Percentiles rank a stretch among this genome's conserved stretches.
These are phyloP conservation scores for Cecropterus lyciades DNA, from an alignment of 1,140 invertebrate species.

Conservation along the genomic window DNA sequence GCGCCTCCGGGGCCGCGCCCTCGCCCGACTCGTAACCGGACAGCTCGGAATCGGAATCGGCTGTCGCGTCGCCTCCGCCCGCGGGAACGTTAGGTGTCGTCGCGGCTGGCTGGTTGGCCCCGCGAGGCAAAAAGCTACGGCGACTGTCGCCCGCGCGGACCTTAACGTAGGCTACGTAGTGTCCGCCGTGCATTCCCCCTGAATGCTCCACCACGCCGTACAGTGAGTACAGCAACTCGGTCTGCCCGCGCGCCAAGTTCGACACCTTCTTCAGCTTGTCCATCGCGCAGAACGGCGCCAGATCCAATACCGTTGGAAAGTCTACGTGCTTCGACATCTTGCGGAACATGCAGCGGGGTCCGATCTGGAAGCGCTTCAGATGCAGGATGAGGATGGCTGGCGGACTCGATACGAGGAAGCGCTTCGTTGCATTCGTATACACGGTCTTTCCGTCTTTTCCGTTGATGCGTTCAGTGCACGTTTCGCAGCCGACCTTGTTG, in stretches of 20 bases:
- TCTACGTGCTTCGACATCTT: slow-evolving; percentile 95
- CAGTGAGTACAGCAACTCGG: slow-evolving; percentile 92
- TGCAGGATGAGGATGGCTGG: slow-evolving; percentile 97
- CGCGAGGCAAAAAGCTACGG: slow-evolving; percentile 88
- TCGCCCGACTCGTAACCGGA: slow-evolving; percentile 79
- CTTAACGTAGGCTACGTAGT: slow-evolving; percentile 98
- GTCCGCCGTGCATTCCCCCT: slow-evolving; percentile 95
- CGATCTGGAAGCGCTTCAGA: slow-evolving; percentile 94
- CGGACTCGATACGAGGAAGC: slow-evolving; percentile 94
- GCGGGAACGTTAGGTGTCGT: too few relatives aligned
- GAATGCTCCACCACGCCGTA: slow-evolving; percentile 98
- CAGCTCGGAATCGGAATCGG: slow-evolving; percentile 76
- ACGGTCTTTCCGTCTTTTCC: slow-evolving; percentile 89
- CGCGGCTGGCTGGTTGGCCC: slow-evolving; percentile 81
- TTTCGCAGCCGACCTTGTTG: slow-evolving; percentile 96
- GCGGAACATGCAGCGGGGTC: slow-evolving; percentile 84
- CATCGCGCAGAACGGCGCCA: slow-evolving; percentile 95
- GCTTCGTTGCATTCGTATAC: slow-evolving; percentile 95
- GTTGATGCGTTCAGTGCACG: slow-evolving; percentile 91
- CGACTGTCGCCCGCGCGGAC: slow-evolving; percentile 87
- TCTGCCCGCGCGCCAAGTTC: slow-evolving; percentile 86
- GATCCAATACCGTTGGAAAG: slow-evolving; percentile 94
- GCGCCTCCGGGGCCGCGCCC: slow-evolving; percentile 78
- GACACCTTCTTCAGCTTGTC: slow-evolving; percentile 89
- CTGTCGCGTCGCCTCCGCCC: slow-evolving; percentile 66